Percentiles rank a stretch among this genome's conserved stretches.
Evolutionary conservation across 2,797 vertebrate species (phyloP).

Genomic region (Florisuga fusca): DNA sequence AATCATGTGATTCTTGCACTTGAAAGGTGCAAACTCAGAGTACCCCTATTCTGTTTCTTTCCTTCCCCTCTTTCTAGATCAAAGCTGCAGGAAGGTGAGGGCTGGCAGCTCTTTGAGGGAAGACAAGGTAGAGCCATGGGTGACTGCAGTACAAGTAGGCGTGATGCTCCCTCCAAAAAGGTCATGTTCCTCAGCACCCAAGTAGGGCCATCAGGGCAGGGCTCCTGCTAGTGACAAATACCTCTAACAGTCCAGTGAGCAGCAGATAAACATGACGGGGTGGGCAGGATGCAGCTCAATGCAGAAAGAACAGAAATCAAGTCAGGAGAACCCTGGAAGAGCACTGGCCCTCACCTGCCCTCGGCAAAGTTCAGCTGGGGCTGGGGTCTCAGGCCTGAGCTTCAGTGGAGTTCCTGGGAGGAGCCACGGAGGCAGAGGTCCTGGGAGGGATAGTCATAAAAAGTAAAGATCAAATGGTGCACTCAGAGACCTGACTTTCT

Average conservation of each 20-base stretch:
- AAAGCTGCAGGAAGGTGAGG: not conserved
- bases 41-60: not conserved
- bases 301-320: not conserved
- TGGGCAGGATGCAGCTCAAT: not conserved
- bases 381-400: not conserved
- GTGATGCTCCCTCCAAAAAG: not conserved
- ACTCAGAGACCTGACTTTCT: not conserved
- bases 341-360: accelerated
- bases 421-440: accelerated
- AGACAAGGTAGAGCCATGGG: not conserved
- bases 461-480: not conserved
- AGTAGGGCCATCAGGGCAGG: not conserved
- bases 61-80: not conserved
- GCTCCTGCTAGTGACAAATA: not conserved
- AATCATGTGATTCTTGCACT: not conserved
- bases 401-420: not conserved
- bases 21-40: not conserved
- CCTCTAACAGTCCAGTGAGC: not conserved
- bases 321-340: not conserved
- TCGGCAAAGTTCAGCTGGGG: accelerated
- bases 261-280: not conserved
- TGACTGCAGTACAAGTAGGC: not conserved
- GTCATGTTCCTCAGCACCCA: accelerated
- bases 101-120: not conserved
- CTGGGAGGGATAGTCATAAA: not conserved